phyloP scores from a whole-genome alignment of 2,113 vertebrate species.

The Mormyrus lacerda region DNA sequence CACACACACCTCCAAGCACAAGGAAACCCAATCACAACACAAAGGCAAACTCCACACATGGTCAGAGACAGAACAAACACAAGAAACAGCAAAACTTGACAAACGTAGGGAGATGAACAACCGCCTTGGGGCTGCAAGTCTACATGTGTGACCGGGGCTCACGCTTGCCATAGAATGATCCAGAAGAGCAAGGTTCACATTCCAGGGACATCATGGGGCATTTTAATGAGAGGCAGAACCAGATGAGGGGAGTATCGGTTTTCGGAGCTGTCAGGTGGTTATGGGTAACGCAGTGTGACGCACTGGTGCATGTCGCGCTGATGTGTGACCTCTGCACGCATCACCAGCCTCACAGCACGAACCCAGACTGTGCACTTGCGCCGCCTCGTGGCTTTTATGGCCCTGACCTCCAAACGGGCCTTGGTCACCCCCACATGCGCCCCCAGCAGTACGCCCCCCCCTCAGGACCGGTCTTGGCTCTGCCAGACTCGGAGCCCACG shows the following conservation, averaged over 20 bases:
- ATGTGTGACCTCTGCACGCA: not conserved
- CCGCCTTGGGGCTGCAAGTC: not conserved
- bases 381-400: not conserved
- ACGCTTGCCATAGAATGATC: not conserved
- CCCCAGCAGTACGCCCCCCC: not conserved
- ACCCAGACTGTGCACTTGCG: not conserved
- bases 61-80: not conserved
- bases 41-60: not conserved
- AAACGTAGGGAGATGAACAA: not conserved
- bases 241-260: not conserved
- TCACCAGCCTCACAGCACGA: not conserved
- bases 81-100: not conserved
- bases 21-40: not conserved
- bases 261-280: not conserved
- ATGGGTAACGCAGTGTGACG: not conserved
- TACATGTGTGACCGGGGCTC: not conserved
- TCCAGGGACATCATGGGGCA: not conserved
- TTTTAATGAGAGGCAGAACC: constrained; percentile 1
- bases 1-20: not conserved
- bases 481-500: not conserved
- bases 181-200: not conserved
- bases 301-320: not conserved
- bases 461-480: not conserved
- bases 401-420: not conserved
- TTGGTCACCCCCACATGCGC: not conserved